These are phyloP conservation scores for Philereme transversata DNA, from an alignment of 2,888 invertebrate genomes.

Conservation along the genomic window DNA sequence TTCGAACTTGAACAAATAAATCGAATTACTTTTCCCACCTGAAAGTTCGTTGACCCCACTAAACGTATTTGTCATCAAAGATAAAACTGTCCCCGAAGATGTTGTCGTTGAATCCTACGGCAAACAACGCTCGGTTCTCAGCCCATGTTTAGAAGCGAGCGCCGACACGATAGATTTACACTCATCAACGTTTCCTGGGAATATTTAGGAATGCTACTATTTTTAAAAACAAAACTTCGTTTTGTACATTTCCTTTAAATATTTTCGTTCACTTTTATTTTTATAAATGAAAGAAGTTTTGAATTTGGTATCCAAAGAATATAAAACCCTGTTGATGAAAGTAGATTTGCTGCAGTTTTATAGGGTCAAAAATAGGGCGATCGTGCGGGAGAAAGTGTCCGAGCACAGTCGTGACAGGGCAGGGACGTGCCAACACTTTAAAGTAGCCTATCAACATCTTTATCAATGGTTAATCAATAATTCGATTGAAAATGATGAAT, in stretches of 20 bases:
- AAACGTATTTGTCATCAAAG: slow-evolving; percentile 58
- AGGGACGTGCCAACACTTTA: slow-evolving; percentile 56
- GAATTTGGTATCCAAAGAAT: slow-evolving; percentile 14
- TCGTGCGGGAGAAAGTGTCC: slow-evolving; percentile 75
- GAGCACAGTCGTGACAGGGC: slow-evolving; percentile 62
- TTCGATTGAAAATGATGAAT: slow-evolving; percentile 3
- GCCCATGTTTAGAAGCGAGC: slow-evolving; percentile 55
- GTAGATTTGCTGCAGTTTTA: slow-evolving; percentile 57
- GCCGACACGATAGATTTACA: slow-evolving; percentile 55
- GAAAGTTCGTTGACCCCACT: slow-evolving; percentile 53
- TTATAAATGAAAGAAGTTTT: slow-evolving; percentile 7
- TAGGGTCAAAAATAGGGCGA: slow-evolving; percentile 61
- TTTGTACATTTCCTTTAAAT: slow-evolving; percentile 58
- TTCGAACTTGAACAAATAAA: slow-evolving; percentile 31
- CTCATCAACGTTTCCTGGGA: slow-evolving; percentile 61
- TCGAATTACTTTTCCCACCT: slow-evolving; percentile 43
- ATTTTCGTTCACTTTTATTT: slow-evolving; percentile 38
- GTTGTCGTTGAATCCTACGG: slow-evolving; percentile 54
- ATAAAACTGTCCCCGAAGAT: slow-evolving; percentile 59
- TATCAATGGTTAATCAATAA: slow-evolving; percentile 9
- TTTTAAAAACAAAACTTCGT: slow-evolving; percentile 3
- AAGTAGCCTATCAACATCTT: slow-evolving; percentile 40
- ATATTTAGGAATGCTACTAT: slow-evolving; percentile 42
- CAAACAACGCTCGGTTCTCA: slow-evolving; percentile 59
- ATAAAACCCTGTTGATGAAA: slow-evolving; percentile 47